Evolutionary conservation across 2,797 vertebrate genomes (phyloP).

Genomic region (Lepilemur septentrionalis): DNA sequence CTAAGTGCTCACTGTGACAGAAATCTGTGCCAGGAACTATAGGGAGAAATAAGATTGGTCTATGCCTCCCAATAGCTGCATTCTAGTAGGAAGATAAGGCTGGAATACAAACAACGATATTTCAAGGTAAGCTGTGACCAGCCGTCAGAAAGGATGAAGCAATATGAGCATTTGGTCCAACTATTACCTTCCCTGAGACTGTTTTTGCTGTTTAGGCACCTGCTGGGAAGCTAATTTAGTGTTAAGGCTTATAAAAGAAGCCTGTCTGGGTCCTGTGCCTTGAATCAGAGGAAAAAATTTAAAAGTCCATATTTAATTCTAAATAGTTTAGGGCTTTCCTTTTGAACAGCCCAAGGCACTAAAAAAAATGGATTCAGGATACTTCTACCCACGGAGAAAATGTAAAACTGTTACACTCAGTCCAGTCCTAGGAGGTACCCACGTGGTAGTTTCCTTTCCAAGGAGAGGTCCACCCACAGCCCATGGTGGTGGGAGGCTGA

Average conservation of each 20-base stretch:
- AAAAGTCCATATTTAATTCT: conserved; percentile 45
- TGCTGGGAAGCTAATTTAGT: conserved; percentile 48
- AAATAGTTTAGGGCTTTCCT: conserved; percentile 6
- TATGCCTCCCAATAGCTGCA: not conserved
- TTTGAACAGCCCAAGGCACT: not conserved
- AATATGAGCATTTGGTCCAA: not conserved
- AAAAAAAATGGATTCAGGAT: not conserved
- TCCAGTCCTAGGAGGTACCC: not conserved
- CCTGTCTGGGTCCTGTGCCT: not conserved
- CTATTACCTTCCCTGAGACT: not conserved
- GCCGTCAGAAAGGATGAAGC: not conserved
- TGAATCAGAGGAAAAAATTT: not conserved
- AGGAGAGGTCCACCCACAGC: not conserved
- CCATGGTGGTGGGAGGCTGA: fast-evolving
- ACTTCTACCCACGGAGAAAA: not conserved
- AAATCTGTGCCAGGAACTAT: conserved; percentile 34
- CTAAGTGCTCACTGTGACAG: not conserved
- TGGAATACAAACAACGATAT: conserved; percentile 19
- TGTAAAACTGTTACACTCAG: not conserved
- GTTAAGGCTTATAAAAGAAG: conserved; percentile 29
- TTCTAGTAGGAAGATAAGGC: not conserved
- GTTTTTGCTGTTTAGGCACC: conserved; percentile 26
- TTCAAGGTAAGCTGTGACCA: conserved; percentile 20
- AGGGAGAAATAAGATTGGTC: not conserved
- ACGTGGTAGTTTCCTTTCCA: not conserved